These are phyloP conservation scores for Semaprochilodus insignis DNA, from an alignment of 2,797 vertebrate species.

Conservation along the genomic window DNA sequence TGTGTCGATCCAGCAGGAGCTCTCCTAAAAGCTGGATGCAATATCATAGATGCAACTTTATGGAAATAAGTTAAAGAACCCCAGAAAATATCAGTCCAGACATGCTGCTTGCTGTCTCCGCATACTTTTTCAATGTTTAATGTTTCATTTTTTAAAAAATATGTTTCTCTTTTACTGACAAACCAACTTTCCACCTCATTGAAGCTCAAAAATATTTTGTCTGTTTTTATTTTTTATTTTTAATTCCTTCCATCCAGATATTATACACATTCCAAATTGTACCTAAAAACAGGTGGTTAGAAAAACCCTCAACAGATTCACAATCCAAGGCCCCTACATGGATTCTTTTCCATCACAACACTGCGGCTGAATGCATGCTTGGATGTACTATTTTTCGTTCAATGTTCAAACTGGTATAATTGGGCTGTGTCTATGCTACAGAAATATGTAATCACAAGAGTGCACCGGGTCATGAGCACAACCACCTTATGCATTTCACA, in stretches of 20 bases:
- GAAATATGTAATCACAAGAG: background rate
- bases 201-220: no score
- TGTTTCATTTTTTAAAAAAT: no score
- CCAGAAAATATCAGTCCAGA: no score
- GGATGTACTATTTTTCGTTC: background rate
- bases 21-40: constrained; percentile 80
- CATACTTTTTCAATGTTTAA: no score
- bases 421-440: background rate
- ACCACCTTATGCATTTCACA: background rate
- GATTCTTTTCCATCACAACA: background rate
- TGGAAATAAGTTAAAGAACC: background rate
- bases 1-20: constrained; percentile 84
- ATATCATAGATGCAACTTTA: background rate
- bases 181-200: no score
- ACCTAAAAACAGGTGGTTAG: no score
- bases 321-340: background rate
- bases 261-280: no score
- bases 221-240: background rate
- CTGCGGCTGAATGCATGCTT: background rate
- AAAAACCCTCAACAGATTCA: background rate
- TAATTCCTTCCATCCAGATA: no score
- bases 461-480: background rate
- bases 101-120: no score
- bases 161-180: no score
- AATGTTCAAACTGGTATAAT: background rate